A percentile compares a stretch with the other conserved stretches of the same genome.
Evolutionary conservation across 2,113 vertebrate genomes (phyloP).

Genomic region (Stegostoma tigrinum): DNA sequence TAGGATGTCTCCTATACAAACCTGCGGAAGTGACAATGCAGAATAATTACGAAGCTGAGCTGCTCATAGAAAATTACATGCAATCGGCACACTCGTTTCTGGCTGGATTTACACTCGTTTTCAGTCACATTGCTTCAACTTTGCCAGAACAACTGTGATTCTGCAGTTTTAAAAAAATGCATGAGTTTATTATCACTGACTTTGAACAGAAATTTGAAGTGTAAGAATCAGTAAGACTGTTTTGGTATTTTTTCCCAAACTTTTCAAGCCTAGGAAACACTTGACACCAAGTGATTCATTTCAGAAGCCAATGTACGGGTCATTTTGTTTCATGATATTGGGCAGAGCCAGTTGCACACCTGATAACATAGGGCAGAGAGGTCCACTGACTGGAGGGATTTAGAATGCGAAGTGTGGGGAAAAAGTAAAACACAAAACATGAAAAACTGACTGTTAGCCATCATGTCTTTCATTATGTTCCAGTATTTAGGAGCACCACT

Average conservation of each 20-base stretch:
- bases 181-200: background rate
- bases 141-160: background rate
- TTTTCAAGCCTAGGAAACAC: background rate
- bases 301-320: background rate
- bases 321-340: background rate
- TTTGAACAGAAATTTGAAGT: background rate
- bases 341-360: background rate
- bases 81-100: background rate
- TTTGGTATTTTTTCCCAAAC: background rate
- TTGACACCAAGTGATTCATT: background rate
- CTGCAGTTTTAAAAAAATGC: background rate
- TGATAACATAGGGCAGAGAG: background rate
- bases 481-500: background rate
- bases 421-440: background rate
- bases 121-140: background rate
- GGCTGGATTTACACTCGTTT: background rate
- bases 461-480: background rate
- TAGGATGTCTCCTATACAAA: conserved; percentile 13
- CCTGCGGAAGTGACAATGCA: background rate
- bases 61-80: background rate
- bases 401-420: background rate
- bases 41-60: background rate
- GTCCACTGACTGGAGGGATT: background rate
- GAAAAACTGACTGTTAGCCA: background rate
- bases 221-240: background rate